Conservation (phyloP, 53 echinoderm and acorn worm species). For the Stichopus horrens region DNA sequence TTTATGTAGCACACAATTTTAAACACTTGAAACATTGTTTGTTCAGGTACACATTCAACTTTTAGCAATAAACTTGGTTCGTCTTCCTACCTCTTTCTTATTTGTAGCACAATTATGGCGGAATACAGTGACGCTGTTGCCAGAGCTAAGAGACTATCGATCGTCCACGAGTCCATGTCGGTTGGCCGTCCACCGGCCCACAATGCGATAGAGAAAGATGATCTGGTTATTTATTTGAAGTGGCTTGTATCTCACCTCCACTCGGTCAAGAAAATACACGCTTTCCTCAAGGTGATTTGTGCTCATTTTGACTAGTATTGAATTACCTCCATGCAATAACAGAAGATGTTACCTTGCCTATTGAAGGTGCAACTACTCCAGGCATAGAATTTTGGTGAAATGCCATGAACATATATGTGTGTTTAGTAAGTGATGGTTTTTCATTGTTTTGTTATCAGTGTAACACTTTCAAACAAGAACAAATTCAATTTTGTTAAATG, state of each 20-base stretch:
- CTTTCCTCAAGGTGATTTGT: constrained; percentile 71
- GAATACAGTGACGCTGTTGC: constrained; percentile 90
- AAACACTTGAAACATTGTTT: too few species aligned
- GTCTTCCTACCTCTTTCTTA: neutral
- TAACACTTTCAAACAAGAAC: too few species aligned
- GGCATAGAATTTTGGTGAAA: too few species aligned
- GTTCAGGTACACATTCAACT: neutral
- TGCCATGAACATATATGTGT: too few species aligned
- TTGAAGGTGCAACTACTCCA: too few species aligned
- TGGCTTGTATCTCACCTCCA: constrained; percentile 88
- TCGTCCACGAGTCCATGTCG: constrained; percentile 82
- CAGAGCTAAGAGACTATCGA: constrained; percentile 77
- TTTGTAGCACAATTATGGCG: constrained; percentile 79
- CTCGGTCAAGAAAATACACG: constrained; percentile 83
- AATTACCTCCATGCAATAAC: too few species aligned
- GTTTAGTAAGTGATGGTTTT: too few species aligned
- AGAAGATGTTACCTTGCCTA: too few species aligned
- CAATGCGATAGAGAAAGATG: constrained; percentile 68
- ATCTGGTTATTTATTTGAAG: constrained; percentile 80
- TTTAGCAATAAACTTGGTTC: neutral
- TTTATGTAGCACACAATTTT: too few species aligned
- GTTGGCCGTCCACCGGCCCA: constrained; percentile 77
- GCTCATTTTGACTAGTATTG: neutral
- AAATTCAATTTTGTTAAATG: neutral
- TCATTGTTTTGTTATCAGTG: too few species aligned